Evolutionary conservation across 2,888 invertebrate species (phyloP).

Genomic region (Baronia brevicornis): DNA sequence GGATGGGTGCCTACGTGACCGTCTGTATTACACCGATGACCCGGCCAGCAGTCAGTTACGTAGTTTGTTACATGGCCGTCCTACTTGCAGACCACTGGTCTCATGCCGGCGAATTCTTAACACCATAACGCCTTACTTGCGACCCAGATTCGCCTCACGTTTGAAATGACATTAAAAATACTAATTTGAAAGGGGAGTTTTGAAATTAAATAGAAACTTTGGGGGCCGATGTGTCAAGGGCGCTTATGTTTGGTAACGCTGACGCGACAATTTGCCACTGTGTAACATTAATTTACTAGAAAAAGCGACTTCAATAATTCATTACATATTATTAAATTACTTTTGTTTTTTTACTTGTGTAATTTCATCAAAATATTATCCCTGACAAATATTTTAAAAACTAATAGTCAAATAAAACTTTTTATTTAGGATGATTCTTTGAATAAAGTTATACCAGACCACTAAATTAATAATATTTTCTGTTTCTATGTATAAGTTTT

Average conservation of each 20-base stretch:
- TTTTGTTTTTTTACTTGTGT: too few relatives aligned
- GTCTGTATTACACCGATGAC: constrained; percentile 3
- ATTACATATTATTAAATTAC: too few relatives aligned
- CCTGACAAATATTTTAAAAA: too few relatives aligned
- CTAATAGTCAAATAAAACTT: too few relatives aligned
- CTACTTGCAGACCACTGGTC: constrained; percentile 31
- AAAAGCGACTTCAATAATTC: too few relatives aligned
- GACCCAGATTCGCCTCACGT: constrained; percentile 36
- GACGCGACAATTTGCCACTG: too few relatives aligned
- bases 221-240: constrained; percentile 46
- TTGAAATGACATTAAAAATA: constrained; percentile 46
- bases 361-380: too few relatives aligned
- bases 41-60: constrained; percentile 17
- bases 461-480: too few relatives aligned
- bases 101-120: constrained; percentile 19
- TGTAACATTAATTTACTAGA: too few relatives aligned
- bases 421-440: too few relatives aligned
- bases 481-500: too few relatives aligned
- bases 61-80: constrained; percentile 42
- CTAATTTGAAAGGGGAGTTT: constrained; percentile 34
- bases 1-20: constrained; percentile 5
- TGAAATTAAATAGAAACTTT: constrained; percentile 43
- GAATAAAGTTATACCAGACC: too few relatives aligned
- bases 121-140: constrained; percentile 19
- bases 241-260: constrained; percentile 21